These are phyloP conservation scores for Arothron firmamentum DNA, from an alignment of 2,113 vertebrate genomes.

Conservation along the genomic window DNA sequence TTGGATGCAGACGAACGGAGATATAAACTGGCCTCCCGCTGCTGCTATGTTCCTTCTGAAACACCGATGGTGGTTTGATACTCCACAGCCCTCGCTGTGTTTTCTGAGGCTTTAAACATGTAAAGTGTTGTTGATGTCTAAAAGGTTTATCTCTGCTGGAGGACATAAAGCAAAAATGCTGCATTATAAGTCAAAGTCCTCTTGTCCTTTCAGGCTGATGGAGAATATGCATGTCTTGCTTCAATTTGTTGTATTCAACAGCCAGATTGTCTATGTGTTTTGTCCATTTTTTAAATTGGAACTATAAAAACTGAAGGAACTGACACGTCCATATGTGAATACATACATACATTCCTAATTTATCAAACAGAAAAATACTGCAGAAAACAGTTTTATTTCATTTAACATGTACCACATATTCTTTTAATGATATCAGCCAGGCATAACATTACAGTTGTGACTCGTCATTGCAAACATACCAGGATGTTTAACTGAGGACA, in stretches of 20 bases:
- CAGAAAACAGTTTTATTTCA: conserved; percentile 1
- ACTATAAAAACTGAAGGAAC: not conserved
- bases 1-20: conserved; percentile 47
- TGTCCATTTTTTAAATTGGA: not conserved
- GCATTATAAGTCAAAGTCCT: not conserved
- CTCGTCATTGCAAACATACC: conserved; percentile 47
- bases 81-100: conserved; percentile 8
- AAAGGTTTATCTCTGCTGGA: conserved; percentile 1
- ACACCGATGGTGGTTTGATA: conserved; percentile 4
- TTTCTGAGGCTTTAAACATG: conserved; percentile 3
- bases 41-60: conserved; percentile 33
- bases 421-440: conserved; percentile 14
- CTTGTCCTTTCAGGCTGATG: not conserved
- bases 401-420: conserved; percentile 3
- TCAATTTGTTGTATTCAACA: not conserved
- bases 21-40: conserved; percentile 56
- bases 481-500: conserved; percentile 57
- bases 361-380: conserved; percentile 12
- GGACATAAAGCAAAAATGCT: not conserved
- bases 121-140: not conserved
- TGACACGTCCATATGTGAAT: not conserved
- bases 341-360: conserved; percentile 12
- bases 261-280: not conserved
- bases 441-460: conserved; percentile 24
- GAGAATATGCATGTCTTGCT: too few species aligned